These are phyloP conservation scores for Philopotamus ludificatus DNA, from an alignment of 1,140 invertebrate genomes.

Conservation along the genomic window DNA sequence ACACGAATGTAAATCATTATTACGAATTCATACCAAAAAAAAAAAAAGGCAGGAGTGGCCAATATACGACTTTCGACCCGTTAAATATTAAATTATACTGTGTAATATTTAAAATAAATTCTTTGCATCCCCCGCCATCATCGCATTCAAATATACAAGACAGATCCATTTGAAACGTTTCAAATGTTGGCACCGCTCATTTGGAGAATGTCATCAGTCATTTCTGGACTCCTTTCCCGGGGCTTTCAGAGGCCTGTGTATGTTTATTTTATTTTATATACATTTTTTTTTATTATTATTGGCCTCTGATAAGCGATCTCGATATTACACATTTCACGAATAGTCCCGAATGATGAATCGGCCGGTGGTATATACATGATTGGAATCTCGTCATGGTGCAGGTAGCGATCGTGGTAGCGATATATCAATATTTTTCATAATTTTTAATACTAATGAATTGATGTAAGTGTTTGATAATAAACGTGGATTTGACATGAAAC, in stretches of 20 bases:
- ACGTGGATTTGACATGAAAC: too few species aligned
- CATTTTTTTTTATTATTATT: slow-evolving; percentile 32
- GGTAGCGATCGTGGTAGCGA: slow-evolving; percentile 20
- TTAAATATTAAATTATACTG: too few species aligned
- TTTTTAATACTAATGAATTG: too few species aligned
- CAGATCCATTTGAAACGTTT: slow-evolving; percentile 36
- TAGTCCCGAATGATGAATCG: slow-evolving; percentile 38
- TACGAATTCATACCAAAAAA: too few species aligned
- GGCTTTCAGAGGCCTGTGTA: slow-evolving; percentile 15
- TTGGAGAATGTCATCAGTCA: slow-evolving; percentile 40
- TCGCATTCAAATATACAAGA: slow-evolving; percentile 20
- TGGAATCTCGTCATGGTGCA: slow-evolving; percentile 28
- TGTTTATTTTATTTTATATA: background rate
- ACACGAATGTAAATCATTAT: too few species aligned
- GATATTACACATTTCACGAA: slow-evolving; percentile 40
- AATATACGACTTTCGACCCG: too few species aligned
- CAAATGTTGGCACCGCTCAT: slow-evolving; percentile 28
- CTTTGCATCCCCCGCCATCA: background rate
- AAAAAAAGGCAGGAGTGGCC: too few species aligned
- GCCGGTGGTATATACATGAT: slow-evolving; percentile 17
- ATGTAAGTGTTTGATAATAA: too few species aligned
- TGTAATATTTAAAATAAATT: too few species aligned
- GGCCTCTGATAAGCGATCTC: slow-evolving; percentile 37
- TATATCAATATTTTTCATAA: too few species aligned
- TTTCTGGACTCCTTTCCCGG: slow-evolving; percentile 1